Percentiles rank a stretch among this genome's conserved stretches.
phyloP scores from a whole-genome alignment of 2,113 vertebrate genomes.

The Seriola rivoliana region DNA sequence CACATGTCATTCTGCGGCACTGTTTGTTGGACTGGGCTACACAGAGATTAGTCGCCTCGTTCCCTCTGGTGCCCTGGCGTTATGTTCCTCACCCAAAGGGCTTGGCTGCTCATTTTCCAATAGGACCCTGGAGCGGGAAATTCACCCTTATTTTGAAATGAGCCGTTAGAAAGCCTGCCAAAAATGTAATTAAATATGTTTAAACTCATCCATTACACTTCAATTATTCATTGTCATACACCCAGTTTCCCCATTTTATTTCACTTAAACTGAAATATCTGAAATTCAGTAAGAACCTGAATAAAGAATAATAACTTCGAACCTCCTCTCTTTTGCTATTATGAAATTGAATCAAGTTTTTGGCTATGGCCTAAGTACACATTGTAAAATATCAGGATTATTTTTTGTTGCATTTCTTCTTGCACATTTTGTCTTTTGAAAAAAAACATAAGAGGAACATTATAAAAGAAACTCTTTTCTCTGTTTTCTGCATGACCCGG shows the following conservation, averaged over 20 bases:
- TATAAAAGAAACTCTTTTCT: neutral
- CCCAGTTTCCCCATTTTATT: neutral
- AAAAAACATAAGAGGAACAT: neutral
- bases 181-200: neutral
- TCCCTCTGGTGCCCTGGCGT: conserved; percentile 53
- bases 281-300: neutral
- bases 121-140: conserved; percentile 16
- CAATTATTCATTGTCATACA: neutral
- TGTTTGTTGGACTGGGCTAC: conserved; percentile 61
- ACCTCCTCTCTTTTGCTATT: neutral
- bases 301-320: neutral
- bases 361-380: neutral
- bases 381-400: neutral
- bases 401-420: neutral
- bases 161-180: neutral
- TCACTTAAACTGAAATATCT: neutral
- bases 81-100: conserved; percentile 51
- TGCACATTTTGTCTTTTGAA: too few relatives aligned
- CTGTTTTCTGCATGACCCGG: neutral
- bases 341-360: neutral
- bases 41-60: conserved; percentile 71
- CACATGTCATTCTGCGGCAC: conserved; percentile 58
- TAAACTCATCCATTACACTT: neutral
- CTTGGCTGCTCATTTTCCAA: conserved; percentile 40
- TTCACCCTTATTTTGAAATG: conserved; percentile 35